These are phyloP conservation scores for Archivesica marissinica DNA, from an alignment of 1,140 invertebrate species.

Conservation along the genomic window DNA sequence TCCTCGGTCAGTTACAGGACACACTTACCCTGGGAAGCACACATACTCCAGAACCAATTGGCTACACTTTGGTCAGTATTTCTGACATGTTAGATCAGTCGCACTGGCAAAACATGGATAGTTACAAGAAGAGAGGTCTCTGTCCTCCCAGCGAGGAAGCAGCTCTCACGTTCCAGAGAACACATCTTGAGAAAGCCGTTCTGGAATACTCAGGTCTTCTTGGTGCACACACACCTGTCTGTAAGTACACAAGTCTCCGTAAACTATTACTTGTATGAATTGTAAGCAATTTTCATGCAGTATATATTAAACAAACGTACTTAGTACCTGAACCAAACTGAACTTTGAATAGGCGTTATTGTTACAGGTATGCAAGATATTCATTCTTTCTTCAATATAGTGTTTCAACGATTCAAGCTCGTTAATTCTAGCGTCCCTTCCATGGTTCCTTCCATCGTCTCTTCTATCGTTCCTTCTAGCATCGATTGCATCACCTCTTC, in stretches of 20 bases:
- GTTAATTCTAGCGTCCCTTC: too few species aligned
- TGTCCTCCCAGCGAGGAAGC: conserved; percentile 56
- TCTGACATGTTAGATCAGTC: conserved; percentile 45
- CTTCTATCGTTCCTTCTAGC: too few species aligned
- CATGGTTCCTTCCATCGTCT: too few species aligned
- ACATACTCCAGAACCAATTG: conserved; percentile 54
- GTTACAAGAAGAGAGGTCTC: conserved; percentile 51
- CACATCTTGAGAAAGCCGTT: conserved; percentile 45
- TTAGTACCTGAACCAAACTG: too few species aligned
- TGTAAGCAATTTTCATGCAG: too few species aligned
- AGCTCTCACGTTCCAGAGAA: conserved; percentile 27
- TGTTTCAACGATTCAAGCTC: too few species aligned
- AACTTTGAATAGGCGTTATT: too few species aligned
- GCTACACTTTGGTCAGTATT: conserved; percentile 29
- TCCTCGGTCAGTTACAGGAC: conserved; percentile 33
- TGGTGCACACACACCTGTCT: conserved; percentile 21
- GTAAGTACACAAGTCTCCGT: conserved; percentile 24
- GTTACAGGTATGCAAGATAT: too few species aligned
- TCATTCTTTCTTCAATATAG: too few species aligned
- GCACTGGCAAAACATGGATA: conserved; percentile 54
- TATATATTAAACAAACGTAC: too few species aligned
- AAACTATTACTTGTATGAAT: too few species aligned
- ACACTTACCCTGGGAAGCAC: conserved; percentile 46
- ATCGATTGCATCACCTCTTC: too few species aligned
- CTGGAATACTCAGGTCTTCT: conserved; percentile 26